A percentile compares a stretch with the other conserved stretches of the same genome.
Evolutionary conservation across 2,113 vertebrate species (phyloP).

Genomic region (Sceloporus undulatus): DNA sequence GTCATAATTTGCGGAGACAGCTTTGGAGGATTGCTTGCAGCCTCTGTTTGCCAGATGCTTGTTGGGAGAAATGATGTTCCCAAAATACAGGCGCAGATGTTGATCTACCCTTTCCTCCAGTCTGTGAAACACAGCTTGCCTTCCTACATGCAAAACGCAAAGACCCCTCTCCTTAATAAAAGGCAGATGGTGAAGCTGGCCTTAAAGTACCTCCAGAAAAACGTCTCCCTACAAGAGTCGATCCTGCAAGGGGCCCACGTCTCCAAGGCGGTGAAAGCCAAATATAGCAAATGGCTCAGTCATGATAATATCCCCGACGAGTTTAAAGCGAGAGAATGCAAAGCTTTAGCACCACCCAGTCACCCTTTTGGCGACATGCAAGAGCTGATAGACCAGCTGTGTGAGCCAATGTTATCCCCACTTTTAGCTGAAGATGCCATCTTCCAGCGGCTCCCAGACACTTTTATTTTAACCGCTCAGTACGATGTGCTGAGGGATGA

Average conservation of each 20-base stretch:
- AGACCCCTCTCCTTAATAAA: conserved; percentile 75
- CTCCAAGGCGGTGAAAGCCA: conserved; percentile 68
- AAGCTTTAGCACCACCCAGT: not conserved
- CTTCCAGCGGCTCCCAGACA: conserved; percentile 64
- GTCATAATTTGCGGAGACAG: conserved; percentile 81
- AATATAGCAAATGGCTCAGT: conserved; percentile 50
- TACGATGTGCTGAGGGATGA: conserved; percentile 81
- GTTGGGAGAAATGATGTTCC: conserved; percentile 68
- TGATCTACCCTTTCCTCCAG: conserved; percentile 81
- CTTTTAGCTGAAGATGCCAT: conserved; percentile 6
- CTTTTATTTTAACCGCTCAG: conserved; percentile 57
- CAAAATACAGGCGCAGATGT: conserved; percentile 76
- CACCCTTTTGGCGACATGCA: conserved; percentile 69
- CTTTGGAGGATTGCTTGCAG: conserved; percentile 72
- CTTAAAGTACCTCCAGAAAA: conserved; percentile 74
- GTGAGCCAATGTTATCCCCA: not conserved
- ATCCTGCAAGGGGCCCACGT: conserved; percentile 72
- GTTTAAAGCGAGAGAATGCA: conserved; percentile 54
- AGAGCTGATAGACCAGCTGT: conserved; percentile 43
- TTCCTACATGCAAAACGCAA: conserved; percentile 79
- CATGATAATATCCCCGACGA: conserved; percentile 23
- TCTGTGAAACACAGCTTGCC: conserved; percentile 58
- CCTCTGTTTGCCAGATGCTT: conserved; percentile 75
- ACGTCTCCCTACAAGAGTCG: conserved; percentile 68
- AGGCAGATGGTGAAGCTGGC: conserved; percentile 63